Conservation (phyloP, 92 coral and sea anemone genomes). For the Phenganax marumi region DNA sequence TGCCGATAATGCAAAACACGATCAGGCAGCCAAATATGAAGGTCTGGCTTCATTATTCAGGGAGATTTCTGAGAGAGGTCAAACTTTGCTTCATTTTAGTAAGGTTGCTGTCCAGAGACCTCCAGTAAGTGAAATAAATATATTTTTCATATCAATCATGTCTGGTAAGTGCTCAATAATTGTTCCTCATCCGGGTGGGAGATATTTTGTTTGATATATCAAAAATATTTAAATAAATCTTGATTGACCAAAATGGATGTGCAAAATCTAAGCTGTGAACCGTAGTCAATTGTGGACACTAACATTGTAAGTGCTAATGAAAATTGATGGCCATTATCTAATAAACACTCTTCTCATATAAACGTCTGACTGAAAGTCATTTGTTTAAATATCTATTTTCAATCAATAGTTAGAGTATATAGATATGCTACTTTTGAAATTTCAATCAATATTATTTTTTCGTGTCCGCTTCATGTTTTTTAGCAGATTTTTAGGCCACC, state of each 20-base stretch:
- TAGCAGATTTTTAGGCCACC: background rate
- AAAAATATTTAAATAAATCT: no score
- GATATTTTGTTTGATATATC: no score
- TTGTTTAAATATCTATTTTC: background rate
- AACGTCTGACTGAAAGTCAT: background rate
- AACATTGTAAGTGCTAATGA: no score
- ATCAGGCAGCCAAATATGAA: background rate
- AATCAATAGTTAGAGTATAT: background rate
- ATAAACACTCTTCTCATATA: no score
- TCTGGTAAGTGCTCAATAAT: background rate
- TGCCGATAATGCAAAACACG: background rate
- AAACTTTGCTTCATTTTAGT: constrained; percentile 18
- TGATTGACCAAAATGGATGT: no score
- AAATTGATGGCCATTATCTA: no score
- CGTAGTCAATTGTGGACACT: no score
- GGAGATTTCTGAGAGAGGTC: constrained; percentile 18
- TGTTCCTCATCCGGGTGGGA: background rate
- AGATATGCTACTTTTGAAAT: background rate
- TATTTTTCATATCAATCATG: background rate
- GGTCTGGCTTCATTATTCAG: constrained; percentile 21
- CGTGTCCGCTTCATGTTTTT: background rate
- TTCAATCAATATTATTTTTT: constrained; percentile 9
- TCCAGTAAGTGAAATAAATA: constrained; percentile 2
- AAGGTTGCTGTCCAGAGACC: constrained; percentile 13
- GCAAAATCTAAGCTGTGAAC: no score